These are phyloP conservation scores for Oncorhynchus clarkii DNA, from an alignment of 2,113 vertebrate species.

Conservation along the genomic window DNA sequence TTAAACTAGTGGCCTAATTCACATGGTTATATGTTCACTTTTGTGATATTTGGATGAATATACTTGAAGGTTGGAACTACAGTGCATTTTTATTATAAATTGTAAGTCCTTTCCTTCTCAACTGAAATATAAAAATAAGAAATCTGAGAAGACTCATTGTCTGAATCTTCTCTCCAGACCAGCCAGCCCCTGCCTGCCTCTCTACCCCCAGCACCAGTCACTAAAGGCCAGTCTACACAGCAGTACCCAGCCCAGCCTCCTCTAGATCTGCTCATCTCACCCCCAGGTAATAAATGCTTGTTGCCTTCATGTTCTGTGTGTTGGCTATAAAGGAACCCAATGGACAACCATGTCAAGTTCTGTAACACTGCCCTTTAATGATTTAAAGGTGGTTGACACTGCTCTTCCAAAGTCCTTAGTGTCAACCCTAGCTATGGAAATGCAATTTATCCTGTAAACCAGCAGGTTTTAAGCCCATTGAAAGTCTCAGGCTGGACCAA, in stretches of 20 bases:
- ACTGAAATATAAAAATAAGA: conserved; percentile 27
- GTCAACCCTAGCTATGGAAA: too few relatives aligned
- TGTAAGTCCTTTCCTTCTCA: background rate
- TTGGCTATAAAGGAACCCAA: background rate
- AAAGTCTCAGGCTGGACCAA: too few relatives aligned
- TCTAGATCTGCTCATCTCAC: conserved; percentile 46
- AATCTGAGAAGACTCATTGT: background rate
- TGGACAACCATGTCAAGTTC: too few relatives aligned
- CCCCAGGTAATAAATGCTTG: conserved; percentile 58
- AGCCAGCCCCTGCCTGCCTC: background rate
- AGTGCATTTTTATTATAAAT: background rate
- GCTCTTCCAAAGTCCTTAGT: background rate
- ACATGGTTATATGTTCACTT: background rate
- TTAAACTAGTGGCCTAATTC: background rate
- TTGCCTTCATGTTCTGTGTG: background rate
- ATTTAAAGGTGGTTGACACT: background rate
- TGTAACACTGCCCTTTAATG: background rate
- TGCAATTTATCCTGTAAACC: background rate
- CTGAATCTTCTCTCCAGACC: background rate
- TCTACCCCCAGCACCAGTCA: background rate
- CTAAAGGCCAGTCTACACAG: conserved; percentile 1
- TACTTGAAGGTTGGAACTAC: background rate
- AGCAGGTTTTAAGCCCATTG: background rate
- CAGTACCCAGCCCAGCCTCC: conserved; percentile 2
- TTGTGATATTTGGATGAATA: background rate